Evolutionary conservation across 2,888 invertebrate species (phyloP), one percentile per base, ranked within the genome.

Genomic region (Pristionchus entomophagus): DNA sequence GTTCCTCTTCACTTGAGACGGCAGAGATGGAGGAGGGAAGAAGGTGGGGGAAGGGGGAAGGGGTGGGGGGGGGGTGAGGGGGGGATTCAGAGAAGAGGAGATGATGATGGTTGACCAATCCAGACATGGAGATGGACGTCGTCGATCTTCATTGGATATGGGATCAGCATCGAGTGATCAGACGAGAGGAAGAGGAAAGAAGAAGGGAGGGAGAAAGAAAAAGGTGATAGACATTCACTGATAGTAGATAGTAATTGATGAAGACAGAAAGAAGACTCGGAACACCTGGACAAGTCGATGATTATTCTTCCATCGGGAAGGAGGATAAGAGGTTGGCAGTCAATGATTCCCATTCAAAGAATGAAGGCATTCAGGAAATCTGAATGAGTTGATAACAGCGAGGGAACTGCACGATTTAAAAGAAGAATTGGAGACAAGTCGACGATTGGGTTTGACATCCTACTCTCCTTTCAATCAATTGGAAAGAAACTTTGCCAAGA

Each of bases 371-470:
- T 5, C 19, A 56, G 80, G 80, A 0, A 81, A 56, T 17, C 17
- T 78, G 14, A 77, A 45, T 19, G 77, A 77, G 19, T 17, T 69
- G 14, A 77, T 41, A 19, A 78, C 78, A 22, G 35, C n/a, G 51
- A 51, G 53, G 35, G 84, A 84, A 26, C 17, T 84, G 41, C 49
- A 51, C 2, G 65, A 65, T 41, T 2, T 84, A 2, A 51, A 84
- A 51, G 53, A 65, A 12, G 84, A 65, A 51, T 51, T 84, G 49
- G 84, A 84, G 32, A 53, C 45, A 8, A 84, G 73, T 41, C 69
- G 73, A 32, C 45, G 84, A 38, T 38, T 69, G 10, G 84, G 84
- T 77, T n/a, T n/a, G n/a, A n/a, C n/a, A n/a, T n/a, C n/a, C n/a
- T n/a, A n/a, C n/a, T n/a, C n/a, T n/a, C n/a, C n/a, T n/a, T n/a